Evolutionary conservation across 1,140 invertebrate genomes (phyloP), one percentile per base, ranked within the genome.

Genomic region (Drosophila pseudoobscura): DNA sequence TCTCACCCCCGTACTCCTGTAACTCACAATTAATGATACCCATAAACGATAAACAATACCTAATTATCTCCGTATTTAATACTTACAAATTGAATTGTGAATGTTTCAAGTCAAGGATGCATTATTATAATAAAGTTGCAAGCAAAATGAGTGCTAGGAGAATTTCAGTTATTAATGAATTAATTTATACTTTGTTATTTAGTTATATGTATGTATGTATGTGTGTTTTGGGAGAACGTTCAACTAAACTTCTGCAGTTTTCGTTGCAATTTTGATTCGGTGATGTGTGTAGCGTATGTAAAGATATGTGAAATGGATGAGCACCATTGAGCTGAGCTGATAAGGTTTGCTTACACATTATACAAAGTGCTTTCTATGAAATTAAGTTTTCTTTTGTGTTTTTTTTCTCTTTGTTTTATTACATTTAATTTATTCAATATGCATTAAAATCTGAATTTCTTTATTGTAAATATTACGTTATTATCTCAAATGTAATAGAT

Each of bases 381-480:
- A 54, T 41, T 75, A 60, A 56, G 71, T 75, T 75, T 59, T 20
- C 20, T 20, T 20, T 20, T 17, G 17, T 69, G 15, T 53, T 2
- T 6, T 31, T 31, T 31, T 31, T 35, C 13, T 13, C 2, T 35
- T 35, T 9, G 13, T 39, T 39, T 13, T 39, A 39, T 13, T 13
- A 59, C 44, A 55, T 44, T 41, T 39, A 72, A 56, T 52, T 41
- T 60, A 75, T 59, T 57, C 54, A 57, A 74, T 55, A 63, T 64
- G 31, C 22, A 35, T 47, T 47, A 53, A 49, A 74, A 58, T 6
- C 24, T 17, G 46, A 52, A 44, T 75, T 69, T 22, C 46, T 56
- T 75, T 60, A 57, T 60, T 76, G 74, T 76, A 76, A 57, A 76
- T 76, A 76, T 62, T 53, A 75, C 43, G 53, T 53, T 57, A 76